Evolutionary conservation across 2,797 vertebrate species (phyloP), one percentile per base, ranked within the genome.

Genomic region (Oreortyx pictus): DNA sequence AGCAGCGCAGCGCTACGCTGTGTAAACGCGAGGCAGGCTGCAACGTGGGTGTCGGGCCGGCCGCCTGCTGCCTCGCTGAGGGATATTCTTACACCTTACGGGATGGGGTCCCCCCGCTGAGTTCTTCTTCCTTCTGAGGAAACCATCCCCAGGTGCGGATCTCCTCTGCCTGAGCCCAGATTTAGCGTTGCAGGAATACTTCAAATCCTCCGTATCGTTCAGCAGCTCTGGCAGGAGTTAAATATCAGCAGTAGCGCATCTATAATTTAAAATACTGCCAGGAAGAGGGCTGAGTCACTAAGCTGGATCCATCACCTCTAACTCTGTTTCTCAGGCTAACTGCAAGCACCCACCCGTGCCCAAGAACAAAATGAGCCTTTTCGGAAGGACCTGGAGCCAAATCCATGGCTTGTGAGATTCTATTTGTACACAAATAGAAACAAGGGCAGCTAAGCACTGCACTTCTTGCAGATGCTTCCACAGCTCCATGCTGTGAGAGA

Each of bases 211-310:
- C 35, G 2, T 60, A 2, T 67, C 88, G 62, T 86, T 76, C 89
- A 71, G 85, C 37, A 74, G 87, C 61, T 74, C 74, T 88, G 64
- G 60, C 82, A 86, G 88, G 88, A 94, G 92, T 84, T 88, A 86
- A 68, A 22, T 59, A 66, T 35, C 82, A 89, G 85, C 85, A 79
- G 82, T 31, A 83, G 71, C 46, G 68, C 85, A 89, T 92, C 60
- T 77, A 85, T 91, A 82, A 95, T 91, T 91, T 89, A 91, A 86
- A 89, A 86, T 25, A 67, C 14, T 0, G 6, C 2, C 71, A 84
- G 64, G 85, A 86, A 86, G 82, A 93, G 78, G 80, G 85, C 90
- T 91, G 92, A 95, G 82, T 93, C 92, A 86, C 89, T 70, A 73
- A 37, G 80, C 85, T 86, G 87, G 41, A 88, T 81, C 80, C 4